Conservation (phyloP, 2,888 invertebrate genomes). For the Habroteleia sp. region DNA sequence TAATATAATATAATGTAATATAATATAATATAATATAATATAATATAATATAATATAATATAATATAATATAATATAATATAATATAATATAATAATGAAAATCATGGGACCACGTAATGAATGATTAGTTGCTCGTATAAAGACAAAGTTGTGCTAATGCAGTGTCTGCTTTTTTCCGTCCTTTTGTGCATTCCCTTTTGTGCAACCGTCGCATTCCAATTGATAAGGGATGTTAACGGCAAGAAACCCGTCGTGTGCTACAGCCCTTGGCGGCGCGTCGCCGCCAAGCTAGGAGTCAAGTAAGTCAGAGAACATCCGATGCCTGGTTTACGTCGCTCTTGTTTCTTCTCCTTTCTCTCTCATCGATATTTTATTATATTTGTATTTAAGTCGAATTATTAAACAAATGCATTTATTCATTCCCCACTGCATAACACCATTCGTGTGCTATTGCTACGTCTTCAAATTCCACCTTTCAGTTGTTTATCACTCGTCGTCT, state of each 20-base stretch:
- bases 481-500: too few species aligned
- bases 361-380: too few species aligned
- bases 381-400: too few species aligned
- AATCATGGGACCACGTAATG: constrained; percentile 48
- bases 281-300: constrained; percentile 97
- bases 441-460: too few species aligned
- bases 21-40: too few species aligned
- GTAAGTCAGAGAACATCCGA: constrained; percentile 86
- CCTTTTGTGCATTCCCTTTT: constrained; percentile 79
- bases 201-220: constrained; percentile 77
- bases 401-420: too few species aligned
- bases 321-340: constrained; percentile 68
- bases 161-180: constrained; percentile 80
- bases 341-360: constrained; percentile 33
- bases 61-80: too few species aligned
- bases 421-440: too few species aligned
- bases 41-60: too few species aligned
- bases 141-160: constrained; percentile 76
- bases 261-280: constrained; percentile 96
- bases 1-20: too few species aligned
- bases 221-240: constrained; percentile 83
- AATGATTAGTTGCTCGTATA: constrained; percentile 51
- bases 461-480: too few species aligned
- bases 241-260: constrained; percentile 88
- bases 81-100: too few species aligned